Base-by-base conservation (phyloP, 2,113 vertebrate species). In the Mus spicilegus region DNA sequence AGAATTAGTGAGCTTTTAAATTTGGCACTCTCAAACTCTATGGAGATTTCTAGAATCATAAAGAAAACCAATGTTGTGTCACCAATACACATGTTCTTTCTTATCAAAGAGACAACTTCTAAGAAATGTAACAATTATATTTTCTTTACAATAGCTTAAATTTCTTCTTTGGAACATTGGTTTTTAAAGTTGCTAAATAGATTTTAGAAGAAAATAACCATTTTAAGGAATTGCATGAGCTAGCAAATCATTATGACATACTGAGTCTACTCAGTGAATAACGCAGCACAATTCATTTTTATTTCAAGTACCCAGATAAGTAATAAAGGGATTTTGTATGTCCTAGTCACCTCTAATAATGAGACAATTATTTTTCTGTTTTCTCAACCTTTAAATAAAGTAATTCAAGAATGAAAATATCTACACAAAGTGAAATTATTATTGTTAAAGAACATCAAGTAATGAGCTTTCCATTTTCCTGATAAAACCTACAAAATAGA, bases 131-230 rank as follows among this genome's bases (percentile, higher is more conserved):
- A 91, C 10, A 85, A 51, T 85, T 82, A 75, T 56, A 8, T 76
- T 92, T 87, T 80, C 36, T 49, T 19, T 69, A 33, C 77, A 28
- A 89, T 81, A 84, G 28, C 26, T 95, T 95, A 90, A 61, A 67
- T 84, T 46, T 54, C 51, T 75, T 61, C 5, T 51, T 95, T 90
- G 51, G 28, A 94, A 73, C 49, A 85, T 56, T 84, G 73, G n/a
- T 12, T 49, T 91, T 90, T 89, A 51, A 91, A 88, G 51, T 58
- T 81, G 24, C 58, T 78, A 90, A 76, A 24, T 54, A 86, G 80
- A 85, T 87, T 84, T 12, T 93, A 36, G 11, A 82, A 81, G 70
- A 90, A 87, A 65, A 93, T 89, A 96, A 20, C 24, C 12, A 46
- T 42, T 20, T 65, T 91, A 77, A 89, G 46, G 54, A 95, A 78